Base-by-base conservation (phyloP, 1,140 invertebrate genomes). In the Venturia canescens region DNA sequence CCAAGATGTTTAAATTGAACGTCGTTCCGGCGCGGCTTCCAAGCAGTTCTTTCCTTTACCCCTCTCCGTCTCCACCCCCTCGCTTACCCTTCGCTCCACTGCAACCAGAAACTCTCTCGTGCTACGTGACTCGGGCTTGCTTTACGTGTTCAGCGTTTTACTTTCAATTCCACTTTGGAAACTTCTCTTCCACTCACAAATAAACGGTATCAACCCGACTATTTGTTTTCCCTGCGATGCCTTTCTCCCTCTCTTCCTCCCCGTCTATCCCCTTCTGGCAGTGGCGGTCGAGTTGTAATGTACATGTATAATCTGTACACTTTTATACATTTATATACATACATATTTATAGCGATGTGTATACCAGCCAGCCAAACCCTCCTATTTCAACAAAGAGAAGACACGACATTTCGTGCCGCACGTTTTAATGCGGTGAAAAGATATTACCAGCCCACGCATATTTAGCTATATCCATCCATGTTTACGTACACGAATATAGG, bases 141-240 rank as follows among this genome's bases (percentile, higher is more conserved):
- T 83, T 85, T 81, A 83, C 85, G 83, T 86, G 85, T 85, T 84
- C 83, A 83, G 83, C 84, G 88, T 87, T 89, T 87, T 84, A 86
- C 86, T 90, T 89, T 90, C 89, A 90, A 89, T 90, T 90, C 87
- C 85, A 89, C 85, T 87, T 87, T 88, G 82, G 84, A 89, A 69
- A 90, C 87, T 90, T 90, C 88, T 86, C 89, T 88, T 87, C 85
- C 84, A 83, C 86, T 87, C 85, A 85, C 85, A 82, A 87, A 86
- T 84, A 87, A 87, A 87, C 85, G 80, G 84, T 87, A 88, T 89
- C 88, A 85, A 87, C 85, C 86, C 82, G 79, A 80, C 88, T 87
- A 89, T 89, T 90, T 89, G 88, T 90, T 89, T 86, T 85, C 83
- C 84, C 82, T 50, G 72, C 50, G 57, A 69, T 75, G 21, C 31